phyloP scores from a whole-genome alignment of 2,888 invertebrate species.

The Scrobipalpa costella region DNA sequence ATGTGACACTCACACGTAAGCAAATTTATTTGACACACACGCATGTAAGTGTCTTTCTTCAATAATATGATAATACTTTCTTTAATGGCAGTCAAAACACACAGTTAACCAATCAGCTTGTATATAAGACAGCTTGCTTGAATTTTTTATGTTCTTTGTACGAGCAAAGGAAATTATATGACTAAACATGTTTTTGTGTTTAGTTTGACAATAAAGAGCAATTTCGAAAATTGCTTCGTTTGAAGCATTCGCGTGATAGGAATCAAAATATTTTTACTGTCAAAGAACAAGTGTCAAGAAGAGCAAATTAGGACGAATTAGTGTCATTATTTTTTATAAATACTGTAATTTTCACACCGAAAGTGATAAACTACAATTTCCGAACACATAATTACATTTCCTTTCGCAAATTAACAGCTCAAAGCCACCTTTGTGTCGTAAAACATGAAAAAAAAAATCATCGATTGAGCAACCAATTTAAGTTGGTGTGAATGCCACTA shows the following conservation, averaged over 20 bases:
- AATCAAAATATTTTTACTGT: neutral
- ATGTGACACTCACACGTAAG: neutral
- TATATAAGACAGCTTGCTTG: neutral
- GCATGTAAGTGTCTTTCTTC: too few relatives aligned
- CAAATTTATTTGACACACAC: neutral
- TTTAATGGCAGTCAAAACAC: neutral
- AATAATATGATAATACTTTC: neutral
- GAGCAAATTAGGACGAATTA: neutral
- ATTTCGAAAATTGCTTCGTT: neutral
- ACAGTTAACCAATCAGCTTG: neutral
- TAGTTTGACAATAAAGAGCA: constrained; percentile 8
- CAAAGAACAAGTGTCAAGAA: constrained; percentile 1
- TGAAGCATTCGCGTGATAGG: neutral
- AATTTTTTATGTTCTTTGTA: constrained; percentile 1
- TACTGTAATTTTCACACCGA: neutral
- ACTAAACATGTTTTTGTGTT: neutral
- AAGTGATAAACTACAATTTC: neutral
- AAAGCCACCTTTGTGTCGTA: neutral
- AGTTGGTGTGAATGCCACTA: constrained; percentile 11
- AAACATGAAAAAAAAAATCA: neutral
- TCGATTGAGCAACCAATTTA: constrained; percentile 2
- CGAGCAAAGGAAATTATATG: neutral
- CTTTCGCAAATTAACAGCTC: constrained; percentile 1
- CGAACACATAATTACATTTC: neutral
- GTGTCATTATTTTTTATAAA: neutral